Evolutionary conservation across 1,140 invertebrate species (phyloP), one percentile per base, ranked within the genome.

Genomic region (Kradibia gibbosae): DNA sequence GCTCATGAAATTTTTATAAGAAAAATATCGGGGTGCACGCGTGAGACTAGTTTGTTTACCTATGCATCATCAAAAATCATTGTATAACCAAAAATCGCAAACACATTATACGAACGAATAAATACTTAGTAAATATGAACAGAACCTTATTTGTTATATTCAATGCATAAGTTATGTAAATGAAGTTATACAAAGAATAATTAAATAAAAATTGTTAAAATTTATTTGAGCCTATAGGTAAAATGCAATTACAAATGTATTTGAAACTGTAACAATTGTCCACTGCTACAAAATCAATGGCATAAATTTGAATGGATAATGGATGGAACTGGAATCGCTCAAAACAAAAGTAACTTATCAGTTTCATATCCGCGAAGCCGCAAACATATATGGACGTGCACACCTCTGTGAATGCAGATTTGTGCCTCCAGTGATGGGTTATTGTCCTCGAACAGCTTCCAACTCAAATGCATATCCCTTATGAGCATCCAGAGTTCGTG

Each of bases 271-370:
- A 62, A 3, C 34, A 34, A 62, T 62, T 17, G 31, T 36, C 3
- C 7, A 15, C 20, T 62, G 34, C 31, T 15, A 4, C 20, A 34
- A 62, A 62, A 62, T 62, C 34, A 34, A 20, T 31, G 13, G 28
- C 3, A 34, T 36, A 17, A 20, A 34, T 36, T 62, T 34, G 60
- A 62, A 62, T 34, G 42, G 3, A 17, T 34, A 10, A 17, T 17
- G 34, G 13, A 34, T 34, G 17, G 3, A 13, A 15, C 50, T 11
- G 11, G 3, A 70, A 42, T 70, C 36, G 39, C 11, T 36, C 34
- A 36, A 70, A 70, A 70, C 34, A 70, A 45, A 55, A 34, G 31
- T 62, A 34, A 31, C 28, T 17, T 62, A 62, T 62, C 60, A 62
- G 60, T 34, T 36, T 11, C 60, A 62, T 62, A 28, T 17, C 60